Base-by-base conservation (phyloP, 2,888 invertebrate genomes). In the Tetanocera ferruginea region DNA sequence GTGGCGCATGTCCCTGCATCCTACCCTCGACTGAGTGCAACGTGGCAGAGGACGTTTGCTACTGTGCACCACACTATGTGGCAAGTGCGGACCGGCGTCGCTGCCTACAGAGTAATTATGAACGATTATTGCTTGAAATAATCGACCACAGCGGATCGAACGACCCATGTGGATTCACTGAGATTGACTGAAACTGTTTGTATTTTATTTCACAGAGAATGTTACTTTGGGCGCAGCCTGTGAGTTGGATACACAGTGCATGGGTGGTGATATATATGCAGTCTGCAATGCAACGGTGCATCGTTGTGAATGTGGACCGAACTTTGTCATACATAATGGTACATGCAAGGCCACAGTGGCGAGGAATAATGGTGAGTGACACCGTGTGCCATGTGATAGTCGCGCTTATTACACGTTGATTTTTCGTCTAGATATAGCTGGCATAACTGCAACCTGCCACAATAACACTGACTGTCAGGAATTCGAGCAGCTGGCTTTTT, bases 31-130 rank as follows among this genome's bases (percentile, higher is more conserved):
- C 88, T 23, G 82, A 83, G 69, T 89, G 89, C 81, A 81, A 86
- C 67, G 5, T 5, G 3, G 5, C 75, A 19, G 67, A 81, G 66
- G 74, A 86, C 8, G 83, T 85, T 70, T 89, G 89, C 77, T 85
- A 82, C 78, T 89, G 89, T 60, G 62, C 77, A 34, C 43, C 23
- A 5, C 75, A 78, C 23, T 83, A 81, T 64, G 64, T 86, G 17
- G 84, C 87, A 51, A 89, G 88, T 72, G 77, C 8, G 0, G 89
- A 89, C 77, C 84, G 80, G 6, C 83, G 89, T 49, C 85, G 89
- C 28, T 89, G 89, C 74, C 76, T 89, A 34, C 77, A 81, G 19
- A 80, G 84, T 86, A 82, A 83, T 83, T 83, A 78, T 14, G 28
- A 60, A 55, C 37, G 8, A 19, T 49, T 76, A 69, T 28, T 55